Percentiles rank a stretch among this genome's conserved stretches.
phyloP scores from a whole-genome alignment of 2,888 invertebrate species.

The Terebella lapidaria region DNA sequence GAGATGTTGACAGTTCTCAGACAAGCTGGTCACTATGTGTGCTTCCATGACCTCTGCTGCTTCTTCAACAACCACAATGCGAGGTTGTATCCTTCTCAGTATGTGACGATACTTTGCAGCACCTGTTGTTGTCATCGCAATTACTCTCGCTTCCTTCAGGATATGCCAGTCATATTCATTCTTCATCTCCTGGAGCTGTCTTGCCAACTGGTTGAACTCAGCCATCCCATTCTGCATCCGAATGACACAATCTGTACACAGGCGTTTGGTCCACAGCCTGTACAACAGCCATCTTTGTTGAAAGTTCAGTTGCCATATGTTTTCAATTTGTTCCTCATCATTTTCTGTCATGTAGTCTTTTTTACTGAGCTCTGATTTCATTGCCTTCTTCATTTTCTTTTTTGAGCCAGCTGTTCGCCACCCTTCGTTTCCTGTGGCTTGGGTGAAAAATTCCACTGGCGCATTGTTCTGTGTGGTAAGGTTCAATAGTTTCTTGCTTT shows the following conservation, averaged over 20 bases:
- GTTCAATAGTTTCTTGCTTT: no score
- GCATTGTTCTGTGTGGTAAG: no score
- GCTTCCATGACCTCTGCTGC: conserved; percentile 83
- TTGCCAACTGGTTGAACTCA: conserved; percentile 8
- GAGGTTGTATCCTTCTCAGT: conserved; percentile 43
- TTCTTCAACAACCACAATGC: conserved; percentile 68
- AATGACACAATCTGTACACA: neutral
- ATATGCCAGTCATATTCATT: conserved; percentile 32
- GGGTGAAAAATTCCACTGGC: no score
- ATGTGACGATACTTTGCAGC: conserved; percentile 43
- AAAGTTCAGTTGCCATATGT: conserved; percentile 34
- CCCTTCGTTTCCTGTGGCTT: no score
- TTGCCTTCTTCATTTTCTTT: neutral
- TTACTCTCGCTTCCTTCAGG: conserved; percentile 29
- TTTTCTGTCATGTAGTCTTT: conserved; percentile 27
- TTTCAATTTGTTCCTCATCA: conserved; percentile 26
- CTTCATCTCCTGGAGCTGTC: conserved; percentile 23
- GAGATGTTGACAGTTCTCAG: conserved; percentile 68
- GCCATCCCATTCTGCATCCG: neutral
- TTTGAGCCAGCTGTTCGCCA: neutral
- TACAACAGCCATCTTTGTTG: conserved; percentile 56
- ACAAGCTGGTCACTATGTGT: conserved; percentile 77
- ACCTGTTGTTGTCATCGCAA: conserved; percentile 49
- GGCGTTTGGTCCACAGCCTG: conserved; percentile 38
- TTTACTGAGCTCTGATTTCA: neutral